phyloP scores from a whole-genome alignment of 2,888 invertebrate genomes.

The Amphipoea lucens region DNA sequence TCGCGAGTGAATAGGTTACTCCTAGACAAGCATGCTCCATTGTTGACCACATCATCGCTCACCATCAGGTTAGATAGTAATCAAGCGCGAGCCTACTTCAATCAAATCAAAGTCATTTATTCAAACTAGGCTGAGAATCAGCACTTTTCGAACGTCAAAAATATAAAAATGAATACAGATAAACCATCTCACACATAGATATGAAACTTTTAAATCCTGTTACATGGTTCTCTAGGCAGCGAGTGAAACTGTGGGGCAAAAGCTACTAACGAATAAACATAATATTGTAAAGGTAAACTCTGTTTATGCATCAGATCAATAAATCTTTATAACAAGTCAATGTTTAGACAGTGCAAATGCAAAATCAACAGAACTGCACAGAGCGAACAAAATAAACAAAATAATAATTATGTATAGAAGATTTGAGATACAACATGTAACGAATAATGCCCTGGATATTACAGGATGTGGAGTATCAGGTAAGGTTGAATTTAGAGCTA shows the following conservation, averaged over 20 bases:
- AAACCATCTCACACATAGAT: background rate
- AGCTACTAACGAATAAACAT: background rate
- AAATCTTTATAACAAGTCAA: slow-evolving; percentile 19
- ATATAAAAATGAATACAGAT: background rate
- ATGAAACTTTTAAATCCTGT: background rate
- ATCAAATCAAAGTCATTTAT: too few relatives aligned
- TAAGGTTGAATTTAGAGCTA: background rate
- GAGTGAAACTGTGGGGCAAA: background rate
- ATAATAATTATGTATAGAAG: background rate
- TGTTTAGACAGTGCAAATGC: slow-evolving; percentile 4
- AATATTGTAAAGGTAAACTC: background rate
- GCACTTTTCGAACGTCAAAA: too few relatives aligned
- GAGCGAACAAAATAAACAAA: slow-evolving; percentile 4
- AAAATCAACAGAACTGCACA: slow-evolving; percentile 8
- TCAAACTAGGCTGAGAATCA: too few relatives aligned
- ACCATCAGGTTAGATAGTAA: background rate
- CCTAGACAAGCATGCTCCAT: background rate
- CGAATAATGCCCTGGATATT: background rate
- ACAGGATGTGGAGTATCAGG: background rate
- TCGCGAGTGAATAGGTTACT: background rate
- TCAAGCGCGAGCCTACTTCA: too few relatives aligned
- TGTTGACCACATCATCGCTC: background rate
- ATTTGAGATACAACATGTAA: slow-evolving; percentile 15
- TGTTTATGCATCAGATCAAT: slow-evolving; percentile 8
- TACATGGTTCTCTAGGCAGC: background rate